phyloP scores from a whole-genome alignment of 1,140 invertebrate species.

The Venturia canescens region DNA sequence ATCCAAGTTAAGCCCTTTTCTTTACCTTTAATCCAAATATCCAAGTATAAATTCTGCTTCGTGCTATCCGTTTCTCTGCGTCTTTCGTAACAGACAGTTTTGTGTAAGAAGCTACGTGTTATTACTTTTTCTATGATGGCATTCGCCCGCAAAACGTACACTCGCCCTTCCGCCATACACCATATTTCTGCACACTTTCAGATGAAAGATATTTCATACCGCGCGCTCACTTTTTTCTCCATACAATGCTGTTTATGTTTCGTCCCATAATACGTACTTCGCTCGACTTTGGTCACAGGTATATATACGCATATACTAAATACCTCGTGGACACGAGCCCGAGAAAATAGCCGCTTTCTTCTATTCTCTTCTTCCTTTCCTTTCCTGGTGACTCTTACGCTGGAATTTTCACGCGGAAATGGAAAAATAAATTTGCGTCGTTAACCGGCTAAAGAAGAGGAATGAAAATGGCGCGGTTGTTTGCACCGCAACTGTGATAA shows the following conservation, averaged over 20 bases:
- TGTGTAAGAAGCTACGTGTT: no score
- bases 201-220: constrained; percentile 23
- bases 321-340: background rate
- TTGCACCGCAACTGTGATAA: background rate
- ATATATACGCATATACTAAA: constrained; percentile 7
- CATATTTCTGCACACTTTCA: background rate
- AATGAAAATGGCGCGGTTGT: constrained; percentile 12
- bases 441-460: constrained; percentile 21
- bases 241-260: background rate
- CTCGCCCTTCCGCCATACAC: background rate
- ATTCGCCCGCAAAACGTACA: no score
- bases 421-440: constrained; percentile 39
- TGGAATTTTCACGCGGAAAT: constrained; percentile 36
- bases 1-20: background rate
- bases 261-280: background rate
- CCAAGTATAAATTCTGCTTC: no score
- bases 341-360: background rate
- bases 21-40: background rate
- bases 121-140: no score
- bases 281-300: background rate
- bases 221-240: background rate
- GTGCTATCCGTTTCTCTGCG: no score
- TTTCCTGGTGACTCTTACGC: background rate
- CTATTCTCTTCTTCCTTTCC: background rate
- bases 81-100: no score